Percentiles rank a stretch among this genome's conserved stretches.
These are phyloP conservation scores for Phyllotreta striolata DNA, from an alignment of 2,888 invertebrate genomes.

Conservation along the genomic window DNA sequence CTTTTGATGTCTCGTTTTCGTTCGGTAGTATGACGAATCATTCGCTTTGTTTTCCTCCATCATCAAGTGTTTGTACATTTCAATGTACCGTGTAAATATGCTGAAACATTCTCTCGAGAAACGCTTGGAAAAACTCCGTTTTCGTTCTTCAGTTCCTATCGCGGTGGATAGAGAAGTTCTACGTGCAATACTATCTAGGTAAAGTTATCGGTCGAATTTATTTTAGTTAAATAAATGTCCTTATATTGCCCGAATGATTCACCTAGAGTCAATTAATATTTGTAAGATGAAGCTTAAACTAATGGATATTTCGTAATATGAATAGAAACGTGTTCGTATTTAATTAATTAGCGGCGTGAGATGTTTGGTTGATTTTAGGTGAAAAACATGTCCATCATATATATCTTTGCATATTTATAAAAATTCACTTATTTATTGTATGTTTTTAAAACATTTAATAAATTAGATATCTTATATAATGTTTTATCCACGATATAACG, in stretches of 20 bases:
- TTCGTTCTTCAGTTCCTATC: constrained; percentile 13
- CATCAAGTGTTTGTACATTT: constrained; percentile 27
- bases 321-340: too few relatives aligned
- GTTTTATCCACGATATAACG: not conserved
- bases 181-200: constrained; percentile 13
- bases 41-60: constrained; percentile 13
- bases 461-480: constrained; percentile 47
- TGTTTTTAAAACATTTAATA: constrained; percentile 52
- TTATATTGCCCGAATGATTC: not conserved
- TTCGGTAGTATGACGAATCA: constrained; percentile 9
- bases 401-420: constrained; percentile 38
- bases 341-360: too few relatives aligned
- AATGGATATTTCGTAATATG: too few relatives aligned
- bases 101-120: constrained; percentile 6
- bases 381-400: constrained; percentile 17
- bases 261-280: constrained; percentile 12
- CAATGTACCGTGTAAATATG: constrained; percentile 44
- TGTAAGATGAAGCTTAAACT: too few relatives aligned
- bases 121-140: constrained; percentile 1
- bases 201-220: constrained; percentile 4
- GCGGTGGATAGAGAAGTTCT: constrained; percentile 2
- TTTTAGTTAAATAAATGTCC: constrained; percentile 10
- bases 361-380: constrained; percentile 14
- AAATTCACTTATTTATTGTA: constrained; percentile 51
- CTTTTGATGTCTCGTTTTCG: constrained; percentile 54